Evolutionary conservation across 2,888 invertebrate genomes (phyloP), one percentile per base, ranked within the genome.

Genomic region (Argyresthia goedartella): DNA sequence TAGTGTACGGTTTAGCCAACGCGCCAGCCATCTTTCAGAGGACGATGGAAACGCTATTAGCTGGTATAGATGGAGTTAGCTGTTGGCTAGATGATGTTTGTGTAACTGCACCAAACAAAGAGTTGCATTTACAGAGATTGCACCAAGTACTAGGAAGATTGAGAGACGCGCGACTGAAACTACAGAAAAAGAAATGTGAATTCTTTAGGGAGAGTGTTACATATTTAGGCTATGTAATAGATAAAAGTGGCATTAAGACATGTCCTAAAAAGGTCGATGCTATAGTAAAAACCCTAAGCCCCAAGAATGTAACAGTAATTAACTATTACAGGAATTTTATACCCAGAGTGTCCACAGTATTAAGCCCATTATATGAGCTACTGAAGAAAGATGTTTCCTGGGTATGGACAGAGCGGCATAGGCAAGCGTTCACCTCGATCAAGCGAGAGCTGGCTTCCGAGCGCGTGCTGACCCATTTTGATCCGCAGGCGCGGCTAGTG

Each of bases 261-360:
- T 54, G 49, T 6, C 49, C 51, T 7, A 15, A 49, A 8, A 55
- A 55, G 43, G 53, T 58, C 1, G 43, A 55, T 13, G 54, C 58
- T 6, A 55, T 55, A 8, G 4, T 42, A 16, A 45, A 54, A 0
- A 53, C 55, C 1, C 52, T 51, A 9, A 6, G 15, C 1, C 58
- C 58, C 1, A 54, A 43, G 14, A 55, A 54, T 41, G 43, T 54
- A 0, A 25, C 45, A 0, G 54, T 58, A 34, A 54, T 56, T 3
- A 58, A 58, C 14, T 56, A 56, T 16, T 58, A 56, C 42, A 46
- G 55, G 13, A 57, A 42, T 48, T 58, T 56, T 36, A 41, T 56
- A 35, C 55, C 56, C 0, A 55, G 54, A 35, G 55, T 56, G 8
- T 58, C 58, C 0, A 14, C 43, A 1, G 33, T 53, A 7, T 35